Percentiles rank a stretch among this genome's conserved stretches.
Evolutionary conservation across 92 coral and sea anemone genomes (phyloP).

Genomic region (Plumapathes pennacea): DNA sequence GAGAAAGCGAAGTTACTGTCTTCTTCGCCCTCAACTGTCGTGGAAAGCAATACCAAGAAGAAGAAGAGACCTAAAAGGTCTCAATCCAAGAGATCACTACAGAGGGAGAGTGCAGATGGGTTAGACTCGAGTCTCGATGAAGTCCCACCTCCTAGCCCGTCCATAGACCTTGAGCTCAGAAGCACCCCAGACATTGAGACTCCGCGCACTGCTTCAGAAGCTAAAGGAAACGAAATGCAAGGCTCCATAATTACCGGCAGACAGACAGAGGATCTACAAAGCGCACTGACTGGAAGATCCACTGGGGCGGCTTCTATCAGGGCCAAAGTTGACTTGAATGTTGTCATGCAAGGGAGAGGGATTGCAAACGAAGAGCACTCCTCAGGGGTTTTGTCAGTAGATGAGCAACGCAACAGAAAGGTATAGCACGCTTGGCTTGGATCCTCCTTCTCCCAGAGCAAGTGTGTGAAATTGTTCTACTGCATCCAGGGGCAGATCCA

Average conservation of each 20-base stretch:
- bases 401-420: too few species aligned
- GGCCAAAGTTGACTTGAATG: constrained; percentile 77
- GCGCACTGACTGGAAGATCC: constrained; percentile 7
- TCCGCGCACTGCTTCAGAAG: not conserved
- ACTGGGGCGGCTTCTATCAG: constrained; percentile 72
- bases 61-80: constrained; percentile 8
- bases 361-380: constrained; percentile 45
- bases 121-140: constrained; percentile 17
- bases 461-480: too few species aligned
- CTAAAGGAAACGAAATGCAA: not conserved
- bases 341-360: constrained; percentile 93
- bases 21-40: constrained; percentile 24
- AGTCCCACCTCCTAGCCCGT: constrained; percentile 70
- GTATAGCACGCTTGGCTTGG: too few species aligned
- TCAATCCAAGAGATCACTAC: not conserved
- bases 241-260: constrained; percentile 10
- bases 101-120: not conserved
- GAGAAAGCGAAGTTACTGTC: constrained; percentile 66
- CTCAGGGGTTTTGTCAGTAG: too few species aligned
- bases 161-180: constrained; percentile 65
- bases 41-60: constrained; percentile 15
- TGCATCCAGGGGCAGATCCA: too few species aligned
- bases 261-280: constrained; percentile 13
- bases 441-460: too few species aligned
- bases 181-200: constrained; percentile 2